Evolutionary conservation across 2,888 invertebrate genomes (phyloP).

Genomic region (Argynnis bischoffii): DNA sequence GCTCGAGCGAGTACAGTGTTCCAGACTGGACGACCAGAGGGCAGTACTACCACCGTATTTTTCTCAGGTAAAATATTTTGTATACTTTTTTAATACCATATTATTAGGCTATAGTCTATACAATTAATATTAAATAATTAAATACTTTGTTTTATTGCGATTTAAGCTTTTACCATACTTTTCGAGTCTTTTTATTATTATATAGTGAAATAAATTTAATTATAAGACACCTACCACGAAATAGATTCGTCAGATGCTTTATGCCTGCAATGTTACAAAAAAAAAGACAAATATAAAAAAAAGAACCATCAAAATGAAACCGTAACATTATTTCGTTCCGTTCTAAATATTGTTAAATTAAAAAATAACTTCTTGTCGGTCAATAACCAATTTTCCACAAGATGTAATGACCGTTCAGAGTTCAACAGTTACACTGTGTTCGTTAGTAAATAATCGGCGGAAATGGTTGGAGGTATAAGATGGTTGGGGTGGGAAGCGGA

Average conservation of each 20-base stretch:
- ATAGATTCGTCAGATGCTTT: too few species aligned
- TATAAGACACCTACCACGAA: too few species aligned
- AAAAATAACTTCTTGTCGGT: constrained; percentile 10
- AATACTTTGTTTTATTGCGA: neutral
- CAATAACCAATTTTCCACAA: constrained; percentile 34
- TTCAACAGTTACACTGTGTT: constrained; percentile 63
- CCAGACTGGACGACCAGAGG: constrained; percentile 97
- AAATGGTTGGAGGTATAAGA: constrained; percentile 52
- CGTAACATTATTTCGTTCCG: neutral
- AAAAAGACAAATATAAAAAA: too few species aligned
- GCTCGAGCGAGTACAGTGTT: constrained; percentile 96
- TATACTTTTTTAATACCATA: neutral
- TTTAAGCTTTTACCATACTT: too few species aligned
- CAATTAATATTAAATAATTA: too few species aligned
- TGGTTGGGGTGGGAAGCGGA: constrained; percentile 70
- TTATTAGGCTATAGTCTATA: neutral
- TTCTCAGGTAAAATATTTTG: constrained; percentile 86
- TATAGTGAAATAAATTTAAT: too few species aligned
- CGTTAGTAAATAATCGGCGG: constrained; percentile 69
- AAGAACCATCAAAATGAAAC: neutral
- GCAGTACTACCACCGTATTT: constrained; percentile 96
- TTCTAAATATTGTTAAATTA: neutral
- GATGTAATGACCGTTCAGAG: constrained; percentile 38
- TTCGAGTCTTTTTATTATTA: too few species aligned
- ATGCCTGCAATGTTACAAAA: too few species aligned